A percentile compares a stretch with the other conserved stretches of the same genome.
phyloP scores from a whole-genome alignment of 1,140 invertebrate species.

The Calephelis nemesis region DNA sequence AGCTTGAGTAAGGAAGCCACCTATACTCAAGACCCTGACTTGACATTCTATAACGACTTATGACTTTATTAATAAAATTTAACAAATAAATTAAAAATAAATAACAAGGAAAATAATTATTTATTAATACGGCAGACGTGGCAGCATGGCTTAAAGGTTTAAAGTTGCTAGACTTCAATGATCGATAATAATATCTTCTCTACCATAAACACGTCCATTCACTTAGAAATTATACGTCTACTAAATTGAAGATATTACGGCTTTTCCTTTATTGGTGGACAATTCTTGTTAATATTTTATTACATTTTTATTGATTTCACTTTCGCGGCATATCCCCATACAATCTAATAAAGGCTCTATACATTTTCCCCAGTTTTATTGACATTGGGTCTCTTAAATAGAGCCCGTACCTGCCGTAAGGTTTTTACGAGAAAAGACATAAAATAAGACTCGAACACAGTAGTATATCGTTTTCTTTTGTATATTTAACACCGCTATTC shows the following conservation, averaged over 20 bases:
- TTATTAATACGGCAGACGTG: too few species aligned
- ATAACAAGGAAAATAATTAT: too few species aligned
- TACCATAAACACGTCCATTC: background rate
- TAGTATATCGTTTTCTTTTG: conserved; percentile 52
- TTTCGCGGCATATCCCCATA: conserved; percentile 35
- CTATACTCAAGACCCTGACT: too few species aligned
- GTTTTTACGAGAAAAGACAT: conserved; percentile 45
- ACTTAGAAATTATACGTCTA: background rate
- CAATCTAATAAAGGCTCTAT: conserved; percentile 42
- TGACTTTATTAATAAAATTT: too few species aligned
- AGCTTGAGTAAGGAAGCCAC: too few species aligned
- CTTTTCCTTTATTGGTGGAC: conserved; percentile 12
- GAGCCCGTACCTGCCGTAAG: conserved; percentile 43
- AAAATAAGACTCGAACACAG: conserved; percentile 46
- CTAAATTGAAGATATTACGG: background rate
- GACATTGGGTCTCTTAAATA: conserved; percentile 28
- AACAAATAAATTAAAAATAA: too few species aligned
- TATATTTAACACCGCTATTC: conserved; percentile 52
- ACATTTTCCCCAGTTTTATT: conserved; percentile 40
- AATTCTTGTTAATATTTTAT: conserved; percentile 28
- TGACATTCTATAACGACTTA: too few species aligned
- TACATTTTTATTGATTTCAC: conserved; percentile 31
- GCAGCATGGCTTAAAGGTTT: too few species aligned
- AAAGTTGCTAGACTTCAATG: too few species aligned
- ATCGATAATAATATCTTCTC: too few species aligned